Conservation (phyloP, 2,888 invertebrate genomes). For the Sipunculus nudus region DNA sequence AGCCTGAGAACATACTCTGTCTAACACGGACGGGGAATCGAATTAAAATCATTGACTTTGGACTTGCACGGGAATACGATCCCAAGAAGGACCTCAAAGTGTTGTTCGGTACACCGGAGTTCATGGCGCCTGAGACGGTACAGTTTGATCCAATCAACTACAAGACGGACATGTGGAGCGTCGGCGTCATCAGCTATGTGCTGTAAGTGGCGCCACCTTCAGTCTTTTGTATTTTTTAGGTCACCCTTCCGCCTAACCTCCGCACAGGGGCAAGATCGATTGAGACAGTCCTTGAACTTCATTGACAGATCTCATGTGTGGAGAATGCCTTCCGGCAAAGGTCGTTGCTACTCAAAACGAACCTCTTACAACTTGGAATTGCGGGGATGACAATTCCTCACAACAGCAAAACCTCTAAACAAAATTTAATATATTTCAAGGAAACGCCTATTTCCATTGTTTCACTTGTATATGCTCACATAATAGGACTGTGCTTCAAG, state of each 20-base stretch:
- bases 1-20: slow-evolving; percentile 99
- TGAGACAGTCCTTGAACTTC: too few relatives aligned
- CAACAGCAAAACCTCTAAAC: too few relatives aligned
- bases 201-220: slow-evolving; percentile 79
- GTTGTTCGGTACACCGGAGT: slow-evolving; percentile 97
- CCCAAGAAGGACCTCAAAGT: slow-evolving; percentile 88
- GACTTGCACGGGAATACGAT: slow-evolving; percentile 90
- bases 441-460: too few relatives aligned
- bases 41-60: slow-evolving; percentile 98
- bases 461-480: too few relatives aligned
- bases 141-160: slow-evolving; percentile 97
- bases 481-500: too few relatives aligned
- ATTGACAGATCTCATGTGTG: too few relatives aligned
- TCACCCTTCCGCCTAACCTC: background rate
- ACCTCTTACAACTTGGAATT: too few relatives aligned
- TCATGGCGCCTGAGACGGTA: slow-evolving; percentile 98
- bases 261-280: too few relatives aligned
- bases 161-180: slow-evolving; percentile 98
- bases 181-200: slow-evolving; percentile 97
- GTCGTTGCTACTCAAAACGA: too few relatives aligned
- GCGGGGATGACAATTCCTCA: too few relatives aligned
- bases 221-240: background rate
- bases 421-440: too few relatives aligned
- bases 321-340: too few relatives aligned
- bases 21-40: slow-evolving; percentile 95